Evolutionary conservation across 1,140 invertebrate genomes (phyloP).

Genomic region (Dinoponera quadriceps): DNA sequence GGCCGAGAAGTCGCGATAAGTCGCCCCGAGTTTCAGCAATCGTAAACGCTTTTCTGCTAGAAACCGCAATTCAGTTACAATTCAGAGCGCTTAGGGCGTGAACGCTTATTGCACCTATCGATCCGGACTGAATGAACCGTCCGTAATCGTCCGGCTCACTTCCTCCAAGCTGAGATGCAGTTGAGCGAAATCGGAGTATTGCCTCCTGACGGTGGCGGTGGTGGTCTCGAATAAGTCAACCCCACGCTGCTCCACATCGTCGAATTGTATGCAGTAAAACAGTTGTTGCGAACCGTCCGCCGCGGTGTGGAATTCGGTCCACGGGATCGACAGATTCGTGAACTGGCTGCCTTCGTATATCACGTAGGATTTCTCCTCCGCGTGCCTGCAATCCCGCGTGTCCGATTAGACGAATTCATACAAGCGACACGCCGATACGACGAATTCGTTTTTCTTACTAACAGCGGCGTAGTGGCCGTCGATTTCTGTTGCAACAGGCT

Average conservation of each 20-base stretch:
- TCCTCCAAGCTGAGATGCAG: constrained; percentile 80
- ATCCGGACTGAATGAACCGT: background rate
- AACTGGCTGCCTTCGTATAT: constrained; percentile 80
- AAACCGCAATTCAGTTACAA: too few relatives aligned
- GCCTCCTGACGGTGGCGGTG: constrained; percentile 80
- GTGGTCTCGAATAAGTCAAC: constrained; percentile 82
- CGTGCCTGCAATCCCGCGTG: constrained; percentile 78
- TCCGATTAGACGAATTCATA: constrained; percentile 65
- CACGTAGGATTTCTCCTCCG: constrained; percentile 80
- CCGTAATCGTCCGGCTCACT: constrained; percentile 54
- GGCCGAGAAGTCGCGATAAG: too few relatives aligned
- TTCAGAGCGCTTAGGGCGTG: too few relatives aligned
- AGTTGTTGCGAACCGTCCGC: constrained; percentile 82
- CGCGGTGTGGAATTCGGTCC: constrained; percentile 82
- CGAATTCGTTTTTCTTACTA: constrained; percentile 46
- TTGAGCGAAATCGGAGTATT: constrained; percentile 81
- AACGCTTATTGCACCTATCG: background rate
- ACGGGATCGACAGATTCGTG: constrained; percentile 80
- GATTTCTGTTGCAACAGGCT: constrained; percentile 89
- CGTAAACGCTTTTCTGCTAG: too few relatives aligned
- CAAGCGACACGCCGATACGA: background rate
- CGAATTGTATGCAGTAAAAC: constrained; percentile 84
- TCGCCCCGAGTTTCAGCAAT: too few relatives aligned
- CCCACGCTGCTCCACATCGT: constrained; percentile 82
- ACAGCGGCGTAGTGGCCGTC: constrained; percentile 83